Conservation (phyloP, 2,113 vertebrate genomes). For the Maccullochella peelii region DNA sequence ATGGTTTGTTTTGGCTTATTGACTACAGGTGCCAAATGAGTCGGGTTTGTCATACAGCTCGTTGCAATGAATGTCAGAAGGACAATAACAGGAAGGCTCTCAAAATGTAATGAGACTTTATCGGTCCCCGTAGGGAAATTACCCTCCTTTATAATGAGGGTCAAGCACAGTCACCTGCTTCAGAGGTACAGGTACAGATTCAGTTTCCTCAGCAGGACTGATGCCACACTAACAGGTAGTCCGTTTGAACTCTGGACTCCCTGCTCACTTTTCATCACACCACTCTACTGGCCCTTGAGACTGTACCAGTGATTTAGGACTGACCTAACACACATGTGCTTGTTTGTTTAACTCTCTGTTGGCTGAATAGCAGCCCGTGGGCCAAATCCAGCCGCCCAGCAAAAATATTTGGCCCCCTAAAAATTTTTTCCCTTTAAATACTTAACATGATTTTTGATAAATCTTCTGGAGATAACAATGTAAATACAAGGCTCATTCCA, state of each 20-base stretch:
- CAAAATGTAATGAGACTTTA: conserved; percentile 8
- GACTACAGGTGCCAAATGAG: background rate
- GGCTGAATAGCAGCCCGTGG: background rate
- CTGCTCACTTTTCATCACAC: conserved; percentile 17
- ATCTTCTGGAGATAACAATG: background rate
- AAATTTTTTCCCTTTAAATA: background rate
- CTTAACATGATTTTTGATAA: no score
- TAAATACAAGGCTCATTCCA: background rate
- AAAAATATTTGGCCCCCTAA: no score
- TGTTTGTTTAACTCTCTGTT: background rate
- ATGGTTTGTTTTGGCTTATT: conserved; percentile 20
- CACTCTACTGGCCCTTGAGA: background rate
- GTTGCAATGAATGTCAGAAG: background rate
- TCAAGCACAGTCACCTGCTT: conserved; percentile 1
- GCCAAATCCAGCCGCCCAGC: no score
- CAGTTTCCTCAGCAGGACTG: background rate
- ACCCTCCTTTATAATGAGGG: background rate
- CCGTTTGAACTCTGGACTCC: conserved; percentile 34
- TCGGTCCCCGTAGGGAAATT: background rate
- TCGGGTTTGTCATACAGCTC: background rate
- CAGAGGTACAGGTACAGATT: background rate
- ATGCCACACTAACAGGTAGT: background rate
- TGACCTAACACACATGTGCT: background rate
- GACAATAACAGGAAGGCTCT: background rate
- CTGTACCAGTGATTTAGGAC: background rate